Evolutionary conservation across 2,888 invertebrate genomes (phyloP), one percentile per base, ranked within the genome.

Genomic region (Andrena fulva): DNA sequence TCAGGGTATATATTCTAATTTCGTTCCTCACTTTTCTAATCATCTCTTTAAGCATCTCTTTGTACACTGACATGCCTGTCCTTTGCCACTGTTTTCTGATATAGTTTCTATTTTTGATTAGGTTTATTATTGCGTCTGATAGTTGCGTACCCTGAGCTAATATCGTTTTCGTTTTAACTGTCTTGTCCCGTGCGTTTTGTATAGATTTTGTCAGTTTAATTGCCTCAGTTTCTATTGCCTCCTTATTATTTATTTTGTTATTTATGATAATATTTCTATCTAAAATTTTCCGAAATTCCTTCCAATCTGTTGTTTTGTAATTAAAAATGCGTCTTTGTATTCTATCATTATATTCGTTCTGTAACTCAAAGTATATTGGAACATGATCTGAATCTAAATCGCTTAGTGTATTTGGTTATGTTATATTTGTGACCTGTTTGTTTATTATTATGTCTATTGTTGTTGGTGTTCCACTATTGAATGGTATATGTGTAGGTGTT

Each of bases 311-410:
- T n/a, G 8, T 63, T 42, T 33, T 20, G 5, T 63, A 63, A 4
- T 63, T 8, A 35, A 35, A 42, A 42, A 33, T 64, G 20, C 42
- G 12, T 35, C n/a, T 64, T 42, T 35, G 24, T 27, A 8, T 59
- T 4, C 2, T 68, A 10, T 54, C 69, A 24, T 69, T 78, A 82
- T 56, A 20, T 10, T 69, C 10, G 24, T 77, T 64, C 1, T 12
- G 16, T n/a, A 69, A 63, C 6, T 8, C 62, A n/a, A 31, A 72
- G 7, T 82, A 48, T 12, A 89, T 78, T 63, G 90, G 89, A 2
- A 68, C 59, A 62, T 90, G 89, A 64, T 90, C 88, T 4, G 87
- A 90, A 50, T 78, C 87, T 4, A 89, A 73, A 73, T 88, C 84
- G 24, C 81, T 54, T 8, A 76, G 72, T 16, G 29, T 16, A 12